Conservation (phyloP, 2,888 invertebrate genomes). For the Gymnosoma rotundatum region DNA sequence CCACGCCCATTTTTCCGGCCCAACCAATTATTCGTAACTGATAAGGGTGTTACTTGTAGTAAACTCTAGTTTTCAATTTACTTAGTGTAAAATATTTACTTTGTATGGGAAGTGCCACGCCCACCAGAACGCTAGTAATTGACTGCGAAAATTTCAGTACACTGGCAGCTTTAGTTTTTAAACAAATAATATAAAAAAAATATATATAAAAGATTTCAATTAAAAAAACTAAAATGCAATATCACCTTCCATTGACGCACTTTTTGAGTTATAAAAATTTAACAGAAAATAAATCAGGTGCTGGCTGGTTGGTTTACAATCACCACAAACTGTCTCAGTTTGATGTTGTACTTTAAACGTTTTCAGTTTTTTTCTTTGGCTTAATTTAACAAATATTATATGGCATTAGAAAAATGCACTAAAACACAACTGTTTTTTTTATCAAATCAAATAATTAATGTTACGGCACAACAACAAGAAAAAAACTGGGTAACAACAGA, state of each 20-base stretch:
- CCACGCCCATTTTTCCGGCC: no score
- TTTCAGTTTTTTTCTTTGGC: not conserved
- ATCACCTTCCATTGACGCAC: not conserved
- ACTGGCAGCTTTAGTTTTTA: no score
- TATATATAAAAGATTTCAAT: no score
- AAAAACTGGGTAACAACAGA: not conserved
- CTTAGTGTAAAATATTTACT: no score
- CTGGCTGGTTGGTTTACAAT: not conserved
- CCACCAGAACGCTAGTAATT: no score
- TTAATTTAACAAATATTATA: not conserved
- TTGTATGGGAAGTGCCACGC: no score
- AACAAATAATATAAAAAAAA: no score
- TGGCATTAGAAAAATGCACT: not conserved
- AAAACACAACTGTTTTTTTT: constrained; percentile 24
- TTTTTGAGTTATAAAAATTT: not conserved
- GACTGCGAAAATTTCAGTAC: no score
- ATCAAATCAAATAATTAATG: constrained; percentile 8
- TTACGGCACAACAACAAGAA: not conserved
- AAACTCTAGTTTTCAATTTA: no score
- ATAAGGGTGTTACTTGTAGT: no score
- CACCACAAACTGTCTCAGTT: not conserved
- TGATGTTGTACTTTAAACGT: constrained; percentile 8
- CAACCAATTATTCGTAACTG: no score
- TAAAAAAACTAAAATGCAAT: not conserved
- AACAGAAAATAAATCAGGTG: constrained; percentile 1